Evolutionary conservation across 2,797 vertebrate species (phyloP), one percentile per base, ranked within the genome.

Genomic region (Brachyalestes nurse): DNA sequence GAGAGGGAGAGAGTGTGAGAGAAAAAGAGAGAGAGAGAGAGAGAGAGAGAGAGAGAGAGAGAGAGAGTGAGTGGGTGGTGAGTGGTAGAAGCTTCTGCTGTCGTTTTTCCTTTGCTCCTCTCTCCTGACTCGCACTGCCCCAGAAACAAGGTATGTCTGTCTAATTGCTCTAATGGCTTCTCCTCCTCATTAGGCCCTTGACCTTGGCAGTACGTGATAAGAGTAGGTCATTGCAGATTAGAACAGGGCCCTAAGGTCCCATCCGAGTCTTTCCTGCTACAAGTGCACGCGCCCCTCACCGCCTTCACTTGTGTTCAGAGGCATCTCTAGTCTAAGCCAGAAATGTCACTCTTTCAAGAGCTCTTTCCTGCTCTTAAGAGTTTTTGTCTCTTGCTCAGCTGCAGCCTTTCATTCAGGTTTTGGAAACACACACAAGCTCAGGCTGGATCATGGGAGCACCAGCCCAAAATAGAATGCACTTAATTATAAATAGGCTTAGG

Each of bases 171-270:
- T 92, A 91, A 93, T 92, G 88, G 90, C 82, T 87, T 91, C 88
- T 89, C 87, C 87, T 92, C 85, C 92, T 93, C 90, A 91, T 92
- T 93, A 92, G 89, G 90, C 90, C 91, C 91, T 92, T 92, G 92
- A 94, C 91, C 93, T 92, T 92, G 92, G 88, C 85, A 74, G 84
- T 88, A 87, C 79, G 78, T 90, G 90, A 91, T 91, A 92, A 91
- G 88, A 86, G 86, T 66, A 84, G 92, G 93, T 92, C 90, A 88
- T 83, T 17, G 64, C 87, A 91, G 91, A 93, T 93, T 93, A 91
- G 83, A 88, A 89, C 85, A 85, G 85, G 58, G 86, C 87, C 86
- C 88, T 57, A n/a, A 86, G 88, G 87, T 90, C 86, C 87, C 81
- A 89, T 64, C 82, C 76, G 75, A 82, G 85, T 45, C 84, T 79